Evolutionary conservation across 1,140 invertebrate species (phyloP), one percentile per base, ranked within the genome.

Genomic region (Drosophila chauvacae): DNA sequence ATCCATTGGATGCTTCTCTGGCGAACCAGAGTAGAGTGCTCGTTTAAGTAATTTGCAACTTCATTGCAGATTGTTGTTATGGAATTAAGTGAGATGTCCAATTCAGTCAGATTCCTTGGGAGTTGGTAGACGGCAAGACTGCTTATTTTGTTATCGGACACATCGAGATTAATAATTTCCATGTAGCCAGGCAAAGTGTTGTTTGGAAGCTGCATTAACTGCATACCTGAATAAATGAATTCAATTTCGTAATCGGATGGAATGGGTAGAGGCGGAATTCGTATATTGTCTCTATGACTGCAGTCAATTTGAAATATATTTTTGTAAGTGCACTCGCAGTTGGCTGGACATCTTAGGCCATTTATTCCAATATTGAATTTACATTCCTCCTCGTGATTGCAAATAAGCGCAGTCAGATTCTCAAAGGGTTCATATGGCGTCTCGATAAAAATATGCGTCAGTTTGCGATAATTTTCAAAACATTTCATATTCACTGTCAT

Each of bases 331-430:
- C 42, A 44, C 18, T 13, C 10, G 18, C 42, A 44, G 10, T 6
- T 9, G 10, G 4, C 2, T 6, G 42, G 42, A 20, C 42, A 44
- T 20, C 42, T 11, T 20, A 44, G 18, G 10, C 42, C 42, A 44
- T 42, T 42, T 42, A 4, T 1, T n/a, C 41, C 41, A 10, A 42
- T 0, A 42, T 7, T 42, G 41, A 42, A 42, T n/a, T n/a, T 0
- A 2, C 41, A 42, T n/a, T 42, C 0, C 3, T 0, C 4, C n/a
- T 3, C 4, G 3, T n/a, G 1, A 1, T 4, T 7, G 41, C 42
- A 44, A 44, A 44, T 5, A 5, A 44, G 11, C 10, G 42, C 42
- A 20, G 42, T 44, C 7, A 44, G 18, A 44, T 44, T 44, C 18
- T 44, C 42, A 6, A 20, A 44, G 10, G 10, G 5, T 6, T 44